phyloP scores from a whole-genome alignment of 2,797 vertebrate species.

The Sebastiscus albofasciatus region DNA sequence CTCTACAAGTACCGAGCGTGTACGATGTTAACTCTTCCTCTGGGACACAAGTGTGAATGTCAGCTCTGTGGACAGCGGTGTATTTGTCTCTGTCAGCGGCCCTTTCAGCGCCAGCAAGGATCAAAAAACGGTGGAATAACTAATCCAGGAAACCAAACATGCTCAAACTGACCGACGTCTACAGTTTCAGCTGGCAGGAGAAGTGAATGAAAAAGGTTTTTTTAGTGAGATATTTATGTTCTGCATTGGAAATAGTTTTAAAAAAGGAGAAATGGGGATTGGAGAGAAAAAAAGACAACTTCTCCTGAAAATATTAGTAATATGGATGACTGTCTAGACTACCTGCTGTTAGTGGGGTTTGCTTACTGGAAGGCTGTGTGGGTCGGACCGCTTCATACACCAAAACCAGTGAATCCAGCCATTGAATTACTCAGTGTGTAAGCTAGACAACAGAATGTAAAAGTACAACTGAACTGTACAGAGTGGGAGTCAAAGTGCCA shows the following conservation, averaged over 20 bases:
- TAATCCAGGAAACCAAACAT: slow-evolving; percentile 53
- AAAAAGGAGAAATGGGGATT: neutral
- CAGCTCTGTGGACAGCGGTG: slow-evolving; percentile 21
- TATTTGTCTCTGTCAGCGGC: slow-evolving; percentile 52
- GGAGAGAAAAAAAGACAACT: neutral
- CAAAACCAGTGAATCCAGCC: neutral
- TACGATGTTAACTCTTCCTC: neutral
- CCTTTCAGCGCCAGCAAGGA: slow-evolving; percentile 30
- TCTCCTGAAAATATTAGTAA: slow-evolving; percentile 16
- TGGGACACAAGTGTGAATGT: slow-evolving; percentile 6
- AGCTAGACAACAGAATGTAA: neutral
- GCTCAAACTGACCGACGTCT: slow-evolving; percentile 29
- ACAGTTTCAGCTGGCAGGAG: slow-evolving; percentile 26
- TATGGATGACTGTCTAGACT: neutral
- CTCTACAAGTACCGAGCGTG: neutral
- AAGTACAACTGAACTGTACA: neutral
- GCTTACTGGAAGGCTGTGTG: slow-evolving; percentile 11
- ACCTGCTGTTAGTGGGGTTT: neutral
- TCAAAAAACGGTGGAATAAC: slow-evolving; percentile 46
- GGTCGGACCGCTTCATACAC: neutral
- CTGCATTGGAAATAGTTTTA: neutral
- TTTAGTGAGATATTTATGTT: slow-evolving; percentile 21
- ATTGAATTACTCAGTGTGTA: neutral
- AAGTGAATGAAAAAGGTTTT: slow-evolving; percentile 1
- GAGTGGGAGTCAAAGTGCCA: neutral